Conservation (phyloP, 2,797 vertebrate species). For the Oryzias sinensis region DNA sequence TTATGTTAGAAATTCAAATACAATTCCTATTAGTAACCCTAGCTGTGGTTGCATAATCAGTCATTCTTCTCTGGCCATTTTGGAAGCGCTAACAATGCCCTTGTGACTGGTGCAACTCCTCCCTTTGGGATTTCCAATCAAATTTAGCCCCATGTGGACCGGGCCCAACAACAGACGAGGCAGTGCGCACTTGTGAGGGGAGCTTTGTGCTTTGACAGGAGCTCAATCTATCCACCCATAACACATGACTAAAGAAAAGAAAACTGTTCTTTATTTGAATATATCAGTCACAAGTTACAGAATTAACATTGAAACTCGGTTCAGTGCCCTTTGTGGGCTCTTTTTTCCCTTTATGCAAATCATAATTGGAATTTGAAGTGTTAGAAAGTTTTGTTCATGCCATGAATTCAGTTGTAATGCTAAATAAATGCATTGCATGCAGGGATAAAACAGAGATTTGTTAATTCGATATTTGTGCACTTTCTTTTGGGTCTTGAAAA, state of each 20-base stretch:
- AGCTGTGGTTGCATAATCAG: constrained; percentile 92
- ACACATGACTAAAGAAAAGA: constrained; percentile 70
- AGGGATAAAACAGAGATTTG: constrained; percentile 55
- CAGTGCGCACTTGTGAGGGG: constrained; percentile 74
- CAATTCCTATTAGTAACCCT: constrained; percentile 92
- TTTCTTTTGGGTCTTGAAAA: constrained; percentile 54
- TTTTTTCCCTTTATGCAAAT: constrained; percentile 40
- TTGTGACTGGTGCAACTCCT: constrained; percentile 82
- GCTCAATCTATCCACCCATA: constrained; percentile 78
- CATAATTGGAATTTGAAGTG: constrained; percentile 55
- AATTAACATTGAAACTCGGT: constrained; percentile 62
- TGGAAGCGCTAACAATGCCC: constrained; percentile 90
- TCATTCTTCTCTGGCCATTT: constrained; percentile 91
- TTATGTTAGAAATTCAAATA: constrained; percentile 98
- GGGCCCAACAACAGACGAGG: constrained; percentile 79
- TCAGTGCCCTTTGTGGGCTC: constrained; percentile 19
- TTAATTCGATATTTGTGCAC: constrained; percentile 57
- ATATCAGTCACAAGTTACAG: constrained; percentile 62
- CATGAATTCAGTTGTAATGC: constrained; percentile 52
- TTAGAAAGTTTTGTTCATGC: constrained; percentile 59
- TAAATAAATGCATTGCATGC: constrained; percentile 61
- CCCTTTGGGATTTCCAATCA: constrained; percentile 82
- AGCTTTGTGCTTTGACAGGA: constrained; percentile 80
- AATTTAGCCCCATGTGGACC: constrained; percentile 83
- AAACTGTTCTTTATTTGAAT: constrained; percentile 65